Percentiles rank a stretch among this genome's conserved stretches.
phyloP scores from a whole-genome alignment of 2,797 vertebrate species.

The Scleropages formosus region DNA sequence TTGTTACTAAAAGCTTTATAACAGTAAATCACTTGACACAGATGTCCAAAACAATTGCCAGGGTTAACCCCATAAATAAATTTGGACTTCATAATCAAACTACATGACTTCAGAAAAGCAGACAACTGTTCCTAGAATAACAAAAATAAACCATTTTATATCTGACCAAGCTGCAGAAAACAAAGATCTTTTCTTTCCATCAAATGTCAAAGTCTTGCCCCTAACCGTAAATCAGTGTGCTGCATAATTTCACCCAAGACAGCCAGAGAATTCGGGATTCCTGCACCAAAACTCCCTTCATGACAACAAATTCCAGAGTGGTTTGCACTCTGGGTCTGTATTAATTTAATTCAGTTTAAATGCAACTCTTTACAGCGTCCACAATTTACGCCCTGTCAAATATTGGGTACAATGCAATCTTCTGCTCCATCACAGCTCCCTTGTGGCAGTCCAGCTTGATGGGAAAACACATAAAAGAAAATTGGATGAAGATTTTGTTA shows the following conservation, averaged over 20 bases:
- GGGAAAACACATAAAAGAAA: constrained; percentile 29
- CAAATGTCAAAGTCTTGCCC: constrained; percentile 16
- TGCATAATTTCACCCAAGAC: not conserved
- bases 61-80: too few species aligned
- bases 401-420: not conserved
- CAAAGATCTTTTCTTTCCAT: constrained; percentile 26
- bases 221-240: not conserved
- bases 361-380: constrained; percentile 27
- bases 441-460: constrained; percentile 36
- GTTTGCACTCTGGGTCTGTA: constrained; percentile 26
- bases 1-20: too few species aligned
- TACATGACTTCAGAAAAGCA: not conserved
- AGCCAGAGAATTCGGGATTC: constrained; percentile 21
- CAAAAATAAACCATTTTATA: not conserved
- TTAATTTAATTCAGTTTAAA: constrained; percentile 36
- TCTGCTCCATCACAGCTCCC: constrained; percentile 27
- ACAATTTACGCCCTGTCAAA: constrained; percentile 33
- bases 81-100: too few species aligned
- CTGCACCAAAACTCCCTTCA: constrained; percentile 31
- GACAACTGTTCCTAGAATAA: not conserved
- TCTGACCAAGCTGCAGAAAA: not conserved
- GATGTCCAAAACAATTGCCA: too few species aligned
- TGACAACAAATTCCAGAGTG: constrained; percentile 33
- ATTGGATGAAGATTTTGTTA: constrained; percentile 20
- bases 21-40: too few species aligned